Base-by-base conservation (phyloP, 1,140 invertebrate genomes). In the Ericerus pela region DNA sequence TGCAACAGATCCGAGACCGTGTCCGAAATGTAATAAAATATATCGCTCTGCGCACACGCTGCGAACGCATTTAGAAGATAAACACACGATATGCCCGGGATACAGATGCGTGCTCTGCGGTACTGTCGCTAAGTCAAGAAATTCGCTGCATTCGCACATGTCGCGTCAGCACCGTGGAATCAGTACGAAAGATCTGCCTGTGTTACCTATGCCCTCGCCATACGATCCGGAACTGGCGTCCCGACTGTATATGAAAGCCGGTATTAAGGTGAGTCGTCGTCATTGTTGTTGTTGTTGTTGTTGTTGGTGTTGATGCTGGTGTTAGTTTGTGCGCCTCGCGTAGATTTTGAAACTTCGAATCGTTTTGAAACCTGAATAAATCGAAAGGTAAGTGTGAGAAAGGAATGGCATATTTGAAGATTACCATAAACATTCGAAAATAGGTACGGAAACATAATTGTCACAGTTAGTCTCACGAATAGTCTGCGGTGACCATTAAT, bases 61-160 rank as follows among this genome's bases (percentile, higher is more conserved):
- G 57, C 76, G 88, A 43, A 92, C 88, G 3, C 88, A 92, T 71
- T 73, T 92, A 55, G 88, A 92, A 69, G 88, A 92, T 67, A 92
- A 92, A 66, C 88, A 92, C 69, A 91, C 88, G 3, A 80, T 91
- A 60, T 93, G 88, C 66, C 88, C 88, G 1, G 88, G 88, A 27
- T 93, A 91, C 64, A 77, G 88, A 18, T 93, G 88, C 67, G 88
- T 91, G 1, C 74, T 92, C 1, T 92, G 88, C 69, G 88, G 88
- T 27, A 92, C 88, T 1, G 88, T 92, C 16, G 88, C 88, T 29
- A 92, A 92, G 67, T 90, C 86, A 0, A 75, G 88, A 29, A 93
- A 93, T 69, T 89, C 85, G 0, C 72, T 91, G 12, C 88, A 91
- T 69, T 91, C 87, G 22, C 88, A 93, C 70, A 93, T 93, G 88